Conservation (phyloP, 1,140 invertebrate species). For the Sycophaga agraensis region DNA sequence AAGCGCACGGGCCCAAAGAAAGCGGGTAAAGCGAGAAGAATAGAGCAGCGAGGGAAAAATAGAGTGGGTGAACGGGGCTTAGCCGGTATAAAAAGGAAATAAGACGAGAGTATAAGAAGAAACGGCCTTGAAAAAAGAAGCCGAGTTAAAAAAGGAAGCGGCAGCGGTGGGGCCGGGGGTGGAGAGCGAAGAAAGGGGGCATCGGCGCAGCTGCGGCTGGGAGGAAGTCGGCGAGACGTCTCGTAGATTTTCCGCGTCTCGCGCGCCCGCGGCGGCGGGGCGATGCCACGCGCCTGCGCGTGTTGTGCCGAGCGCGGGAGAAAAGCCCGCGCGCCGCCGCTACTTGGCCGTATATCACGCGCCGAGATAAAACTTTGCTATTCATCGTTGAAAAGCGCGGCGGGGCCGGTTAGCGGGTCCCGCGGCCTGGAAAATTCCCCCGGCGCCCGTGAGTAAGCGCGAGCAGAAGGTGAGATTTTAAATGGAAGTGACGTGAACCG, state of each 20-base stretch:
- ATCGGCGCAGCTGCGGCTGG: background rate
- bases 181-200: constrained; percentile 13
- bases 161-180: too few species aligned
- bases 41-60: background rate
- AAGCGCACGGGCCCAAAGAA: background rate
- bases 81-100: constrained; percentile 18
- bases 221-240: constrained; percentile 38
- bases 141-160: background rate
- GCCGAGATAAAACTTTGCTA: constrained; percentile 42
- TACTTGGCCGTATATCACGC: constrained; percentile 36
- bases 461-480: too few species aligned
- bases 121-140: constrained; percentile 17
- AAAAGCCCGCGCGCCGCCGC: constrained; percentile 35
- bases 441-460: too few species aligned
- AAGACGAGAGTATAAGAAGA: constrained; percentile 17
- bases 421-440: too few species aligned
- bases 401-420: too few species aligned
- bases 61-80: background rate
- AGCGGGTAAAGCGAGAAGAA: constrained; percentile 2
- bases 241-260: constrained; percentile 42
- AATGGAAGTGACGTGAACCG: too few species aligned
- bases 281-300: background rate
- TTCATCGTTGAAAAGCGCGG: constrained; percentile 37
- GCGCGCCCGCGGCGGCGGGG: constrained; percentile 25
- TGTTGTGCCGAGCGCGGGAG: constrained; percentile 35